Evolutionary conservation across 2,888 invertebrate genomes (phyloP), one percentile per base, ranked within the genome.

Genomic region (Coenonympha glycerion): DNA sequence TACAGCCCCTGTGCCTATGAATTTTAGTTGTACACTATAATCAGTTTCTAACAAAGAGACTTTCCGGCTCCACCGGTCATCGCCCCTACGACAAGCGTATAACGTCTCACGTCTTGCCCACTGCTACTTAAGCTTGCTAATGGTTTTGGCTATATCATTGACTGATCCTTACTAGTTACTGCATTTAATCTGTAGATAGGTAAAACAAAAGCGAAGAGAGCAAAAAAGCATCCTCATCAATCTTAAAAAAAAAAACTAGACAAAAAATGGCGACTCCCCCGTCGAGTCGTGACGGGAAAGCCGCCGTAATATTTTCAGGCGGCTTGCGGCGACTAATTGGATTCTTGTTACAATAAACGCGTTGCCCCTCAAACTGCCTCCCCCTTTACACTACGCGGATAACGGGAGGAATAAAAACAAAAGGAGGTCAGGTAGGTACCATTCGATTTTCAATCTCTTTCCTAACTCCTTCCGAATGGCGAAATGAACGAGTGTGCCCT

Each of bases 261-360:
- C 11, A 54, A 48, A 52, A 53, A 50, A 53, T 41, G 46, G 42
- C 46, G 44, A 8, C 26, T 40, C 24, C 37, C n/a, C n/a, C n/a
- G n/a, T n/a, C n/a, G 22, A 33, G 36, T 42, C 54, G 58, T 56
- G 51, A 62, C 60, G 65, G 60, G 67, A 68, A 64, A 59, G 58
- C 61, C 60, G 63, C 58, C 60, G 61, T 62, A 64, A 66, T 66
- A 69, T 68, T 72, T 69, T 65, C 59, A 63, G 50, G 42, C 57
- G 59, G 62, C 54, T 56, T 60, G 55, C 56, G 55, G 53, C 53
- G 57, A 60, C 74, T 79, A 79, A 79, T 78, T 78, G 79, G 79
- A 69, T 66, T 79, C 77, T 63, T 62, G 69, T 78, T 77, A 76
- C 77, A 73, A 71, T 69, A 71, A 71, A 68, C 69, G 67, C 68